A percentile compares a stretch with the other conserved stretches of the same genome.
Evolutionary conservation across 2,797 vertebrate genomes (phyloP).

Genomic region (Atherinosoma microstoma): DNA sequence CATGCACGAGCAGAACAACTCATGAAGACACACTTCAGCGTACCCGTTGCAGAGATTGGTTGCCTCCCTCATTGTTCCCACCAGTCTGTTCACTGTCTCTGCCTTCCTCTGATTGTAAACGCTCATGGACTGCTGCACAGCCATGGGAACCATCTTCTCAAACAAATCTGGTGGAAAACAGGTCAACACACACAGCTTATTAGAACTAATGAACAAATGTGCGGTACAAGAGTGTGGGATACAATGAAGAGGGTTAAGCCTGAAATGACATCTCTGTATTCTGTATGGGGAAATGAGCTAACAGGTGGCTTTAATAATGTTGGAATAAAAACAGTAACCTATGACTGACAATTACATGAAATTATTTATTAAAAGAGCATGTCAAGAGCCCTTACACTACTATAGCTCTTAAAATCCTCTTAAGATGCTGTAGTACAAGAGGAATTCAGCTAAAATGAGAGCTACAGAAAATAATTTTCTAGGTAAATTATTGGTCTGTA

Average conservation of each 20-base stretch:
- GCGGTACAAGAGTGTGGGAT: background rate
- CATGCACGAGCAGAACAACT: constrained; percentile 36
- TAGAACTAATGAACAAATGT: background rate
- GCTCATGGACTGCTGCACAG: constrained; percentile 92
- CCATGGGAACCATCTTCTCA: constrained; percentile 99
- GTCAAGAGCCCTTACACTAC: background rate
- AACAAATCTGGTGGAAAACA: constrained; percentile 87
- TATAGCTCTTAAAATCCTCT: no score
- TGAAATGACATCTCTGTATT: background rate
- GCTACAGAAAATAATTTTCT: background rate
- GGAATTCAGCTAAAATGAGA: background rate
- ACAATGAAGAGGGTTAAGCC: background rate
- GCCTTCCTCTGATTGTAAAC: constrained; percentile 91
- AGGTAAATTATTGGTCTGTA: no score
- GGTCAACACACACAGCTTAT: background rate
- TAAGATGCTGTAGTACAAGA: background rate
- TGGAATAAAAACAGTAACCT: background rate
- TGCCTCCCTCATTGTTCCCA: constrained; percentile 95
- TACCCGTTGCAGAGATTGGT: constrained; percentile 97
- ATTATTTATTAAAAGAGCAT: background rate
- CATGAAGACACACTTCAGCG: constrained; percentile 21
- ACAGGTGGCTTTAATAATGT: background rate
- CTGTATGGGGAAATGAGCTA: background rate
- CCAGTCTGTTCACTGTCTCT: constrained; percentile 92
- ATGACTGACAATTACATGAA: background rate